Percentiles rank a stretch among this genome's conserved stretches.
phyloP scores from a whole-genome alignment of 2,797 vertebrate species.

The Eulemur mongoz region DNA sequence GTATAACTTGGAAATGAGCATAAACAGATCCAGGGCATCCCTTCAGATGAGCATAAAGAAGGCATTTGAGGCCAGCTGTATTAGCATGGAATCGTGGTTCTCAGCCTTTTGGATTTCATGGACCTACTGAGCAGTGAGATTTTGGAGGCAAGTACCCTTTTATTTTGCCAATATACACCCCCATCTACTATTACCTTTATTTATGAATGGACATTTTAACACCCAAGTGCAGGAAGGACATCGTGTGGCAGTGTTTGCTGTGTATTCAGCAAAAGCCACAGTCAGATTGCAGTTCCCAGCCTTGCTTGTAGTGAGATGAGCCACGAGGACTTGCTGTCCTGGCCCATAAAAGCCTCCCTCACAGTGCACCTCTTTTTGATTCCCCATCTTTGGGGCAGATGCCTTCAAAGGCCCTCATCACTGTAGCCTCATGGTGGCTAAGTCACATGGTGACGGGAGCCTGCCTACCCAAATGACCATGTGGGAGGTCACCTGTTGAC shows the following conservation, averaged over 20 bases:
- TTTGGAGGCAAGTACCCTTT: neutral
- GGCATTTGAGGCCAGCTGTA: neutral
- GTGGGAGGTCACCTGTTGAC: neutral
- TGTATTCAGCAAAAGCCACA: neutral
- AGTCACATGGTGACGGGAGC: neutral
- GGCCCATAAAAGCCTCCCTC: neutral
- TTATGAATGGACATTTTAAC: neutral
- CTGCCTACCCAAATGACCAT: rapidly evolving
- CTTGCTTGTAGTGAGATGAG: neutral
- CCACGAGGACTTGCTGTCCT: too few species aligned
- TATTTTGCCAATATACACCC: neutral
- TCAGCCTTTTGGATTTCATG: neutral
- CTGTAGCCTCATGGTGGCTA: neutral
- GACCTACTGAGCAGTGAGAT: neutral
- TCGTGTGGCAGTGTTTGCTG: neutral
- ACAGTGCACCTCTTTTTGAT: neutral
- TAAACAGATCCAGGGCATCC: neutral
- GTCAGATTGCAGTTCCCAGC: neutral
- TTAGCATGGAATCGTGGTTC: neutral
- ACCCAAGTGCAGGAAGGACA: neutral
- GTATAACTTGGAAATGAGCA: neutral
- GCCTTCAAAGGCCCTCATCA: too few species aligned
- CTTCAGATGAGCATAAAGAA: neutral
- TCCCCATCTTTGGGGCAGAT: neutral
- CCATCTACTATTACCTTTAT: neutral